Evolutionary conservation across 2,888 invertebrate genomes (phyloP).

Genomic region (Oligia latruncula): DNA sequence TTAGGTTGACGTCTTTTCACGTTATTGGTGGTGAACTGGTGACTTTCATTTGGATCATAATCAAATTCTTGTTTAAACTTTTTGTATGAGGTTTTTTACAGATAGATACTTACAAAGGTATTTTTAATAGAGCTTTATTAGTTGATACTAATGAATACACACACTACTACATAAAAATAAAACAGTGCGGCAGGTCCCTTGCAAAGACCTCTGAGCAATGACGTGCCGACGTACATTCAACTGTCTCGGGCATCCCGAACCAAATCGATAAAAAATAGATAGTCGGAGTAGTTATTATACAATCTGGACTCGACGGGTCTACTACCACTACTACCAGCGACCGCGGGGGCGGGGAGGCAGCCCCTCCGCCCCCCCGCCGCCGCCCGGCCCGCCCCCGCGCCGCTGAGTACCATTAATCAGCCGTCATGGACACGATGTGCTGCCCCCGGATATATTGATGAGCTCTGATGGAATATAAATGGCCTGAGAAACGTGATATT

Average conservation of each 20-base stretch:
- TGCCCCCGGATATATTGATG: conserved; percentile 67
- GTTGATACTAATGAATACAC: not conserved
- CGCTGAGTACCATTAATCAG: conserved; percentile 70
- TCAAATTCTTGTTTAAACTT: not conserved
- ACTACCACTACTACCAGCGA: conserved; percentile 46
- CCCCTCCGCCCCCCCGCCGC: conserved; percentile 31
- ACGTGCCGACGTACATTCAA: conserved; percentile 37
- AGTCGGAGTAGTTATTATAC: conserved; percentile 54
- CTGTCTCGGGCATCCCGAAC: conserved; percentile 26
- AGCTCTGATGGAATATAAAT: conserved; percentile 68
- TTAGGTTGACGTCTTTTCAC: not conserved
- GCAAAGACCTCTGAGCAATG: conserved; percentile 43
- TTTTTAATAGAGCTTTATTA: not conserved
- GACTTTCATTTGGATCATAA: not conserved
- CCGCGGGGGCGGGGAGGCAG: not conserved
- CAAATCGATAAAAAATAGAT: conserved; percentile 62
- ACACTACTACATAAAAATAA: too few relatives aligned
- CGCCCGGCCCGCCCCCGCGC: conserved; percentile 51
- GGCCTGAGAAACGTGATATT: conserved; percentile 68
- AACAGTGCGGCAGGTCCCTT: conserved; percentile 13
- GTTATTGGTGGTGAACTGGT: not conserved
- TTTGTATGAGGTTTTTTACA: not conserved
- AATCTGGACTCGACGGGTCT: conserved; percentile 56
- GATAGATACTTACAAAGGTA: not conserved
- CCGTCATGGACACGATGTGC: conserved; percentile 66